phyloP scores from a whole-genome alignment of 2,113 vertebrate genomes.

The Ptyas mucosa region DNA sequence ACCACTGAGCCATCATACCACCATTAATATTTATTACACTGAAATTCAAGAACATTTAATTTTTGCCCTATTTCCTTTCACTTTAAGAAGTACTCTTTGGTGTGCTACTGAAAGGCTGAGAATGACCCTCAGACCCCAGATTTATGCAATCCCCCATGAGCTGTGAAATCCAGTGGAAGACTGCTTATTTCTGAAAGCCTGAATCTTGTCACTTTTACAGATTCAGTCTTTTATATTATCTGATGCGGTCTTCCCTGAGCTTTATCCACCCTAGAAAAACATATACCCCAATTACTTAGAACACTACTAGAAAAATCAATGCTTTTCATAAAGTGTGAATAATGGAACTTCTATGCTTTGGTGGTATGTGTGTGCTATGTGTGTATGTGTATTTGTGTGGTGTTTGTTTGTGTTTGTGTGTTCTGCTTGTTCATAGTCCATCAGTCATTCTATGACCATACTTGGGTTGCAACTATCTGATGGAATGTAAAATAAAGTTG shows the following conservation, averaged over 20 bases:
- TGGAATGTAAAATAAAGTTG: neutral
- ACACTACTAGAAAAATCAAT: neutral
- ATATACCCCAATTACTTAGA: neutral
- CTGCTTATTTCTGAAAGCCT: neutral
- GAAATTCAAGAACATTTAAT: neutral
- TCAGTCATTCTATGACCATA: neutral
- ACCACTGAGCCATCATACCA: neutral
- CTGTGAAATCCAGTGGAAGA: neutral
- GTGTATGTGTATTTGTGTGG: neutral
- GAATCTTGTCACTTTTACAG: neutral
- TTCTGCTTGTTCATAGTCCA: neutral
- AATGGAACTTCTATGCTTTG: neutral
- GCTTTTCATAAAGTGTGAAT: neutral
- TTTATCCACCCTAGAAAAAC: no score
- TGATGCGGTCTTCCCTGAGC: neutral
- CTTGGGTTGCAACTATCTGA: neutral
- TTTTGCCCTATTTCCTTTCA: neutral
- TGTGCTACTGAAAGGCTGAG: neutral
- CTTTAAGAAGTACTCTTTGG: neutral
- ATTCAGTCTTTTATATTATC: neutral
- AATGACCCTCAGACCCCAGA: neutral
- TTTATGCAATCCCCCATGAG: neutral
- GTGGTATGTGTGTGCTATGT: neutral
- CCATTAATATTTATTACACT: neutral
- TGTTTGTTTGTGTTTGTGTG: no score